Percentiles rank a stretch among this genome's conserved stretches.
These are phyloP conservation scores for Zophobas atratus DNA, from an alignment of 1,140 invertebrate species.

Conservation along the genomic window DNA sequence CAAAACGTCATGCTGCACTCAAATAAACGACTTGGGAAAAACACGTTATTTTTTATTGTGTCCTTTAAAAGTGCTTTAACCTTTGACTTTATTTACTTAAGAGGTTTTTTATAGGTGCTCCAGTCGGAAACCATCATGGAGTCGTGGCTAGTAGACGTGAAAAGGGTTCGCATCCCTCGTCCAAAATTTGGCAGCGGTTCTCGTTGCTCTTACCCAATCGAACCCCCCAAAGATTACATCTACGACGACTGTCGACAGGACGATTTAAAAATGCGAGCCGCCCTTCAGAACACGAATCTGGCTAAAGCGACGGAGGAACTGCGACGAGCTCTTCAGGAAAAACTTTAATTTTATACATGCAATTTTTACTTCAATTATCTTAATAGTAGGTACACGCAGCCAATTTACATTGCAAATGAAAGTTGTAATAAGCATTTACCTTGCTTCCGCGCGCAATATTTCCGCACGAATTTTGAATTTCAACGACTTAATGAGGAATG, in stretches of 20 bases:
- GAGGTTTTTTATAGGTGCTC: constrained; percentile 20
- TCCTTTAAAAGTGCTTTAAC: constrained; percentile 6
- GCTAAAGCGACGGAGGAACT: constrained; percentile 82
- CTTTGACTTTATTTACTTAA: constrained; percentile 19
- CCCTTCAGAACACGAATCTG: constrained; percentile 71
- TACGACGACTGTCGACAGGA: constrained; percentile 69
- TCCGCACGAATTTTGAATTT: constrained; percentile 13
- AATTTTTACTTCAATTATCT: constrained; percentile 6
- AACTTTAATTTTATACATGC: constrained; percentile 72
- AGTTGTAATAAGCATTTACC: constrained; percentile 6
- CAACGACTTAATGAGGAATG: background rate
- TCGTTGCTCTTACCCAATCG: constrained; percentile 67
- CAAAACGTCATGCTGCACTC: background rate
- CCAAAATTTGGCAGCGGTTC: constrained; percentile 81
- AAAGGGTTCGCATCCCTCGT: constrained; percentile 84
- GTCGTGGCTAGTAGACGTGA: constrained; percentile 86
- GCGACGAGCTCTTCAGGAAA: constrained; percentile 80
- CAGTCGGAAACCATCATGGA: constrained; percentile 74
- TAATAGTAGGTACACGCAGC: background rate
- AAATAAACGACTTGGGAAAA: background rate
- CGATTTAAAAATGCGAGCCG: constrained; percentile 67
- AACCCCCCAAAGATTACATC: constrained; percentile 78
- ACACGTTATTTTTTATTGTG: background rate
- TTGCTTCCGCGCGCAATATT: background rate
- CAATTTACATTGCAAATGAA: constrained; percentile 33